Percentiles rank a stretch among this genome's conserved stretches.
Evolutionary conservation across 2,888 invertebrate species (phyloP).

Genomic region (Gandaritis pyraliata): DNA sequence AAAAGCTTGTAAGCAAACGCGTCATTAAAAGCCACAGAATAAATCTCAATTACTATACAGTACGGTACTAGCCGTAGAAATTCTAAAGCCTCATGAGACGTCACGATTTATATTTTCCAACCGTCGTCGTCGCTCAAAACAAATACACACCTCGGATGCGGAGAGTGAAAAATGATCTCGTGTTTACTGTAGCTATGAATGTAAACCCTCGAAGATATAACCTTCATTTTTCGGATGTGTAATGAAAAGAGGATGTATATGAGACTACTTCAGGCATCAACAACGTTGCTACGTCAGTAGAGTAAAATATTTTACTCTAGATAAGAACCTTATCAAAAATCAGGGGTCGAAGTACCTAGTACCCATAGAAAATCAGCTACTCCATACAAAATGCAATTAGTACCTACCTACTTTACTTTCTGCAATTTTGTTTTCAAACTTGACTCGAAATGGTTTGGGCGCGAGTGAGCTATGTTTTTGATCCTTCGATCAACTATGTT

Average conservation of each 20-base stretch:
- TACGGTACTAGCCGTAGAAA: slow-evolving; percentile 14
- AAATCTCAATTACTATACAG: slow-evolving; percentile 27
- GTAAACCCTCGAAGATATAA: slow-evolving; percentile 10
- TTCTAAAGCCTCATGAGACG: slow-evolving; percentile 42
- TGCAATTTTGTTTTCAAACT: no score
- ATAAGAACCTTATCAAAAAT: no score
- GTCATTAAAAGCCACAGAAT: slow-evolving; percentile 44
- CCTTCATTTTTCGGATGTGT: slow-evolving; percentile 9
- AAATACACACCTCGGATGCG: slow-evolving; percentile 55
- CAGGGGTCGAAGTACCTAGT: no score
- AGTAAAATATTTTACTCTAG: neutral
- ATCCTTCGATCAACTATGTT: no score
- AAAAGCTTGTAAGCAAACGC: slow-evolving; percentile 41
- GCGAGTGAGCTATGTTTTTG: no score
- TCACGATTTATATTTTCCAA: slow-evolving; percentile 63
- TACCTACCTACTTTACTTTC: no score
- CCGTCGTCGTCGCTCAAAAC: slow-evolving; percentile 60
- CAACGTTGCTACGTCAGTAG: neutral
- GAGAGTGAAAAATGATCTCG: slow-evolving; percentile 66
- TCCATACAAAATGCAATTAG: no score
- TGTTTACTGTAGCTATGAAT: slow-evolving; percentile 35
- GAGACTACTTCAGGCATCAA: neutral
- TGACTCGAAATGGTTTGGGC: no score
- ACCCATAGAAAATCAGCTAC: no score
- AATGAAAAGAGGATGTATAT: slow-evolving; percentile 8